Percentiles rank a stretch among this genome's conserved stretches.
Conservation (phyloP, 2,797 vertebrate genomes). For the Lepilemur ruficaudatus region DNA sequence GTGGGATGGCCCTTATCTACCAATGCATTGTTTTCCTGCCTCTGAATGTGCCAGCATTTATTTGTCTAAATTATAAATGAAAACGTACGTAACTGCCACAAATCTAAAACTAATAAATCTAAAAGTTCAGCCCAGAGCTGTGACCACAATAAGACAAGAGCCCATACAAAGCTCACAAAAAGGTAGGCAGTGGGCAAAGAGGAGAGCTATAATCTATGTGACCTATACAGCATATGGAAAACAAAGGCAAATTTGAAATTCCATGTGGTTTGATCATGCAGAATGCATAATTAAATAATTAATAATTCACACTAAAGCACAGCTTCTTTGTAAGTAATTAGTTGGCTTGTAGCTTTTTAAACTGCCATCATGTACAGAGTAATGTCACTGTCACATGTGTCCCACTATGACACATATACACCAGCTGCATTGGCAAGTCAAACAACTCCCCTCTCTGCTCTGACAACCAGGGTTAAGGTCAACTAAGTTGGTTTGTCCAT, state of each 20-base stretch:
- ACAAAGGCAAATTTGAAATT: neutral
- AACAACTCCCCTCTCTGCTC: neutral
- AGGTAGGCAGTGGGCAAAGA: neutral
- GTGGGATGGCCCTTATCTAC: neutral
- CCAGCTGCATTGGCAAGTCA: neutral
- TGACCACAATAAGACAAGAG: neutral
- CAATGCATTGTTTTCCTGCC: slow-evolving; percentile 21
- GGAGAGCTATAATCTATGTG: neutral
- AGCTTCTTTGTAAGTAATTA: neutral
- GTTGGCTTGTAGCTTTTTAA: neutral
- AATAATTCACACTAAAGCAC: neutral
- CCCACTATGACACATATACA: neutral
- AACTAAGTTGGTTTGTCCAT: neutral
- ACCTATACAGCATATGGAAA: neutral
- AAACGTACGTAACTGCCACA: slow-evolving; percentile 11
- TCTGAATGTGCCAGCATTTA: neutral
- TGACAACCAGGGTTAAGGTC: neutral
- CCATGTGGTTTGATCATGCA: neutral
- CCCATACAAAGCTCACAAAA: neutral
- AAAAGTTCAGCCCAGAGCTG: neutral
- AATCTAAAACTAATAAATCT: slow-evolving; percentile 35
- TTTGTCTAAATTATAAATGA: neutral
- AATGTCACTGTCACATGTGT: neutral
- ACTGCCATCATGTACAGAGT: neutral
- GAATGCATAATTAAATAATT: neutral